Evolutionary conservation across 2,888 invertebrate genomes (phyloP).

Genomic region (Troilus luridus): DNA sequence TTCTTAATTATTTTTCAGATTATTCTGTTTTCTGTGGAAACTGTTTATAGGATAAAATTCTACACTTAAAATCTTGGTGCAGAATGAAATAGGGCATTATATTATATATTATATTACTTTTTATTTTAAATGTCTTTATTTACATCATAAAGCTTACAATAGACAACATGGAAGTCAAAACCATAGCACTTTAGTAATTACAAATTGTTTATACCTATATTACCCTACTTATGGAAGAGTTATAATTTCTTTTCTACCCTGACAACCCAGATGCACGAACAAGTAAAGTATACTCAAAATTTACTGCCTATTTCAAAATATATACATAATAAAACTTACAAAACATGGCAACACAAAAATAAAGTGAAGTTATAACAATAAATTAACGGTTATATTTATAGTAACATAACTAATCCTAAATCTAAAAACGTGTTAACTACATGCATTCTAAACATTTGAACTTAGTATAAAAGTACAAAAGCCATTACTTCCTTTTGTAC

Average conservation of each 20-base stretch:
- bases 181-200: not conserved
- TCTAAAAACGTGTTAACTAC: conserved; percentile 33
- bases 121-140: not conserved
- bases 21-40: not conserved
- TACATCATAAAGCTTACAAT: conserved; percentile 32
- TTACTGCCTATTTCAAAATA: not conserved
- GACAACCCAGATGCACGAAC: not conserved
- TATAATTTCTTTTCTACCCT: conserved; percentile 24
- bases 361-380: conserved; percentile 40
- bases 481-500: conserved; percentile 40
- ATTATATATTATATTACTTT: not conserved
- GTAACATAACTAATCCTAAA: not conserved
- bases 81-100: not conserved
- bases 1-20: not conserved
- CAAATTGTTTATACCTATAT: conserved; percentile 5
- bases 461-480: conserved; percentile 47
- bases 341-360: conserved; percentile 40
- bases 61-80: not conserved
- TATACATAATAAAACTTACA: conserved; percentile 32
- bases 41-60: not conserved
- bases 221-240: conserved; percentile 7
- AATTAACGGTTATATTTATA: conserved; percentile 21
- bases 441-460: conserved; percentile 35
- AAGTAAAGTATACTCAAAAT: not conserved
- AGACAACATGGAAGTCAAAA: conserved; percentile 22